These are phyloP conservation scores for Stramonita haemastoma DNA, from an alignment of 2,888 invertebrate genomes.

Conservation along the genomic window DNA sequence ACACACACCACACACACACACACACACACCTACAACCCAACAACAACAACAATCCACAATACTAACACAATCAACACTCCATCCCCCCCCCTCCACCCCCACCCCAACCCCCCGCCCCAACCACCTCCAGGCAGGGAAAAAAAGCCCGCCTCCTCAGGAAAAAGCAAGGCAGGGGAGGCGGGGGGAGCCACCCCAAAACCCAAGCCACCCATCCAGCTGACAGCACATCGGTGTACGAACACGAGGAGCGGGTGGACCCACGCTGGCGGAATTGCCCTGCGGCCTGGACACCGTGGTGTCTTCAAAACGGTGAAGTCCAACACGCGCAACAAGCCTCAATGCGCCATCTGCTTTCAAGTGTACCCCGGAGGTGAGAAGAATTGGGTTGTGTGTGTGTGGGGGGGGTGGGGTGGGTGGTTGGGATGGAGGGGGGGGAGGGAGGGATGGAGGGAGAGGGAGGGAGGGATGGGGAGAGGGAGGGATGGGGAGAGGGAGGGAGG, in stretches of 20 bases:
- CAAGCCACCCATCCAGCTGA: conserved; percentile 3
- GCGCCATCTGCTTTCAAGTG: conserved; percentile 6
- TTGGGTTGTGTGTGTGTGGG: no score
- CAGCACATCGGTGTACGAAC: not conserved
- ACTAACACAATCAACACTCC: no score
- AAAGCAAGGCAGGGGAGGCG: not conserved
- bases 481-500: no score
- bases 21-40: no score
- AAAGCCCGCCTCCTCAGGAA: not conserved
- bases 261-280: not conserved
- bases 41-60: no score
- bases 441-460: no score
- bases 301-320: conserved; percentile 17
- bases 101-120: no score
- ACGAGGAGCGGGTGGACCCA: conserved; percentile 3
- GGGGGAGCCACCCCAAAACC: conserved; percentile 6
- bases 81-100: no score
- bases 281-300: not conserved
- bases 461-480: no score
- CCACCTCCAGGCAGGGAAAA: not conserved
- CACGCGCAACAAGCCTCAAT: not conserved
- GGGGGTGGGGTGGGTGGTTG: no score
- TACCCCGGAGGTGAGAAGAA: conserved; percentile 17
- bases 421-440: no score
- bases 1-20: no score